Evolutionary conservation across 2,888 invertebrate species (phyloP).

Genomic region (Thyatira batis): DNA sequence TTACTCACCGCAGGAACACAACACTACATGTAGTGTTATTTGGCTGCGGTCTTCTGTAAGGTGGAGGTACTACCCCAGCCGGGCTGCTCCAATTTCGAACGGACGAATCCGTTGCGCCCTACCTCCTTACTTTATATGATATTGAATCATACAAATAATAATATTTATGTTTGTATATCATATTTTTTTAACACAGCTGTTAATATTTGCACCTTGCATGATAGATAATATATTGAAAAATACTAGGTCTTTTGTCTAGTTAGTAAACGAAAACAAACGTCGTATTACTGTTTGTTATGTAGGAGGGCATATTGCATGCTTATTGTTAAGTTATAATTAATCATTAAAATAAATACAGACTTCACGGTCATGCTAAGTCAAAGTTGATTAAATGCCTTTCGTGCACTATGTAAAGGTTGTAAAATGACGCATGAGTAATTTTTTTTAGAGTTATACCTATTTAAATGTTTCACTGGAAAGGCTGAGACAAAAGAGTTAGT

Average conservation of each 20-base stretch:
- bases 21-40: too few species aligned
- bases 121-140: too few species aligned
- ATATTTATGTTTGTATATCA: too few species aligned
- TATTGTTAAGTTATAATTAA: slow-evolving; percentile 1
- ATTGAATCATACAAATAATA: too few species aligned
- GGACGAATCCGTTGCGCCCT: too few species aligned
- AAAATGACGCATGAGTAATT: slow-evolving; percentile 18
- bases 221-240: too few species aligned
- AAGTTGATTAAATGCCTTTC: slow-evolving; percentile 31
- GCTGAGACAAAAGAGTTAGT: slow-evolving; percentile 13
- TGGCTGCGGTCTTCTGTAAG: too few species aligned
- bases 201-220: too few species aligned
- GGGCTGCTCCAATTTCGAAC: too few species aligned
- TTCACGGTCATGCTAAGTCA: slow-evolving; percentile 18
- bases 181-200: too few species aligned
- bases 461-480: not conserved
- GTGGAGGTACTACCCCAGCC: too few species aligned
- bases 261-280: not conserved
- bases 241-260: not conserved
- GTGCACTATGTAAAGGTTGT: slow-evolving; percentile 24
- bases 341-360: slow-evolving; percentile 15
- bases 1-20: too few species aligned
- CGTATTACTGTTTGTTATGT: not conserved
- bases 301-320: not conserved
- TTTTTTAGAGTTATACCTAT: not conserved